Conservation (phyloP, 2,888 invertebrate species). For the Ectropis crepuscularia region DNA sequence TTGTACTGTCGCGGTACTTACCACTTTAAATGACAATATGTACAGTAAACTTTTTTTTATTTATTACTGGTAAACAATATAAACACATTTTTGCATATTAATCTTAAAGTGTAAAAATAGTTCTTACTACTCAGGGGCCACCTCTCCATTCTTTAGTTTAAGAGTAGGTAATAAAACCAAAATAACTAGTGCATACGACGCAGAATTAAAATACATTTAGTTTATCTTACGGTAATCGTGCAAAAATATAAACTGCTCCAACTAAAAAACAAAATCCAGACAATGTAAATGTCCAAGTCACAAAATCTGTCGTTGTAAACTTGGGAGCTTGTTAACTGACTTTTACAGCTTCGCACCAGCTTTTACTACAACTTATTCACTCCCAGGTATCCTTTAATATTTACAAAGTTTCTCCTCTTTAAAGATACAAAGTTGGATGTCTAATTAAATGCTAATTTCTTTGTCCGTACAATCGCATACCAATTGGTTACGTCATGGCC, state of each 20-base stretch:
- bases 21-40: no score
- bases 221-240: no score
- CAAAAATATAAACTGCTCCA: background rate
- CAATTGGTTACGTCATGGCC: constrained; percentile 75
- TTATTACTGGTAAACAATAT: no score
- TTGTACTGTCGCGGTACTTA: no score
- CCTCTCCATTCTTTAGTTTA: no score
- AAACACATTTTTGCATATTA: no score
- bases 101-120: no score
- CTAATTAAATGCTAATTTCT: constrained; percentile 60
- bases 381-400: constrained; percentile 17
- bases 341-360: constrained; percentile 16
- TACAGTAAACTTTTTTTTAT: no score
- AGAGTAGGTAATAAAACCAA: no score
- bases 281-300: constrained; percentile 7
- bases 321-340: constrained; percentile 12
- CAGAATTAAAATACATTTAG: no score
- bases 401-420: constrained; percentile 28
- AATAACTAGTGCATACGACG: no score
- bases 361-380: constrained; percentile 8
- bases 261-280: background rate
- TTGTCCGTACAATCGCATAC: constrained; percentile 70
- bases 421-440: constrained; percentile 38
- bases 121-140: no score
- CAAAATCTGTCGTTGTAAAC: constrained; percentile 11